Conservation (phyloP, 2,113 vertebrate species). For the Clinocottus analis region DNA sequence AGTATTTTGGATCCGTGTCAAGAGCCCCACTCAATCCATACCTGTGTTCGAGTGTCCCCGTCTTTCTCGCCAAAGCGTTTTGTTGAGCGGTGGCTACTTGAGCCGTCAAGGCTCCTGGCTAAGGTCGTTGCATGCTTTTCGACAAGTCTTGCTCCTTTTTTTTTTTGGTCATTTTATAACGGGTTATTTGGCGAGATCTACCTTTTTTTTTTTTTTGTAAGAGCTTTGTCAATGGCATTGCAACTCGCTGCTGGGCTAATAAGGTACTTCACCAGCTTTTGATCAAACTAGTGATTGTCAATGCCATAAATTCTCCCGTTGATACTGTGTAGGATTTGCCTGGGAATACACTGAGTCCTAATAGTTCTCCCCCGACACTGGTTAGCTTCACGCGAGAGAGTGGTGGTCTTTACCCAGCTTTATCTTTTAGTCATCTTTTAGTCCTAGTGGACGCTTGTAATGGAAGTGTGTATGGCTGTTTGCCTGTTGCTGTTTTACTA, state of each 20-base stretch:
- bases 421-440: conserved; percentile 62
- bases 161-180: conserved; percentile 43
- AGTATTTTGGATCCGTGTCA: conserved; percentile 57
- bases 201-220: conserved; percentile 45
- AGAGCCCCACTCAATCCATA: conserved; percentile 39
- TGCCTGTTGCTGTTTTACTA: conserved; percentile 57
- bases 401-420: conserved; percentile 52
- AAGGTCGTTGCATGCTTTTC: conserved; percentile 57
- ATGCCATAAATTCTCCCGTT: conserved; percentile 68
- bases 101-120: conserved; percentile 20
- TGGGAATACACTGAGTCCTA: conserved; percentile 56
- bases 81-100: conserved; percentile 4
- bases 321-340: conserved; percentile 75
- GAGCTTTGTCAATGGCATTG: conserved; percentile 60
- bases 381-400: conserved; percentile 44
- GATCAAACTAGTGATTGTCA: conserved; percentile 64
- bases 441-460: conserved; percentile 56
- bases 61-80: conserved; percentile 20
- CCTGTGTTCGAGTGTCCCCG: conserved; percentile 9
- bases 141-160: conserved; percentile 22
- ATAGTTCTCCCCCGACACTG: conserved; percentile 58
- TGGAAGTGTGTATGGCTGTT: conserved; percentile 60
- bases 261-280: conserved; percentile 60
- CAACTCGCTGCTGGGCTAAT: conserved; percentile 56
- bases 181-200: conserved; percentile 29